Percentiles rank a stretch among this genome's conserved stretches.
Conservation (phyloP, 2,113 vertebrate species). For the Euleptes europaea region DNA sequence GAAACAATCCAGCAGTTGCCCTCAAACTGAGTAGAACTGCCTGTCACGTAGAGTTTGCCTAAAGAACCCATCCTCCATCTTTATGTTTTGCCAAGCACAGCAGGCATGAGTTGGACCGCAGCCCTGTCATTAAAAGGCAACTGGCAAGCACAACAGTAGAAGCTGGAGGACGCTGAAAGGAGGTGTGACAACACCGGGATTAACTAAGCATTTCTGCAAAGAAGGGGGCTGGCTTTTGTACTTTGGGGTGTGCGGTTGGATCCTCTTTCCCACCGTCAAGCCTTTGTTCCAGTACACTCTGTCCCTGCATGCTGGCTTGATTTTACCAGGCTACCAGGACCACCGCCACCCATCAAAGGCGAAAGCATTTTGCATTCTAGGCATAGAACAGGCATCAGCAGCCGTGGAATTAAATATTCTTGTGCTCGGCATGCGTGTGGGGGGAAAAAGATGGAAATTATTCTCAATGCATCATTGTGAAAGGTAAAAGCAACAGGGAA, state of each 20-base stretch:
- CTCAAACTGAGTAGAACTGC: not conserved
- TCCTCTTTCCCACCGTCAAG: not conserved
- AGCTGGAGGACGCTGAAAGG: not conserved
- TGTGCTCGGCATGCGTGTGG: slow-evolving; percentile 30
- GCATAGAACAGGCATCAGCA: slow-evolving; percentile 38
- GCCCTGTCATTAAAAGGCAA: not conserved
- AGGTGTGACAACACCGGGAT: slow-evolving; percentile 2
- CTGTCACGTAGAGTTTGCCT: not conserved
- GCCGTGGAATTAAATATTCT: slow-evolving; percentile 53
- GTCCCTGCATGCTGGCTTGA: slow-evolving; percentile 19
- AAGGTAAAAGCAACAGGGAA: slow-evolving; percentile 39
- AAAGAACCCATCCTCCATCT: not conserved
- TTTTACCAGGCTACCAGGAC: not conserved
- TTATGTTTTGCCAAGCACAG: slow-evolving; percentile 23
- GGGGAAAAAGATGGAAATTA: slow-evolving; percentile 43
- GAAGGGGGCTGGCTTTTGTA: not conserved
- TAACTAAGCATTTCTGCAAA: not conserved
- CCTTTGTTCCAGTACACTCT: not conserved
- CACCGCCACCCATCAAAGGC: slow-evolving; percentile 48
- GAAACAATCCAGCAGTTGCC: rapidly evolving
- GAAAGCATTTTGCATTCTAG: slow-evolving; percentile 26
- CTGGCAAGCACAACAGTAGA: not conserved
- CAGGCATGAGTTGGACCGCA: rapidly evolving
- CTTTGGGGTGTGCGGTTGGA: slow-evolving; percentile 35
- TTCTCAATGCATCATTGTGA: slow-evolving; percentile 42